Base-by-base conservation (phyloP, 2,888 invertebrate species). In the Serrognathus titanus region DNA sequence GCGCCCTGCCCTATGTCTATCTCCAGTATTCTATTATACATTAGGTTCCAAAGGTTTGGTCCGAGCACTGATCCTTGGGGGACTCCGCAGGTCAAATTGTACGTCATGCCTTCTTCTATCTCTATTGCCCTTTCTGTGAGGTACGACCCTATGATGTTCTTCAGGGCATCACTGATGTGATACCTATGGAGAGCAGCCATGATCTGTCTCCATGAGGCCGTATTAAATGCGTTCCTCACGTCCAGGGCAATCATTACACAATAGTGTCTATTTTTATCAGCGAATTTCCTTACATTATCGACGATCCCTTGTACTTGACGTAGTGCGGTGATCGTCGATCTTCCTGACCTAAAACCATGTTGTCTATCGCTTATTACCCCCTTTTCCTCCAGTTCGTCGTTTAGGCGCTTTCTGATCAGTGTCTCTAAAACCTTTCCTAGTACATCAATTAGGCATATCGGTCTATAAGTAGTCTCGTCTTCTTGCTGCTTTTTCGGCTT, bases 371-470 rank as follows among this genome's bases (percentile, higher is more conserved):
- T 48, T 7, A 63, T 45, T 3, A 47, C 52, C 2, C 57, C 54
- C 16, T 48, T 48, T 12, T 24, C 50, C 13, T 59, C 57, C 2
- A 69, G 48, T 16, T 61, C 60, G 35, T 51, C 46, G 10, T 57
- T 48, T 37, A 69, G 53, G 51, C 69, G 60, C 1, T 49, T 49
- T 52, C 52, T 53, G 8, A 71, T 55, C 20, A 71, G 16, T 13
- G 59, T 60, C 58, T 71, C 70, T 5, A 61, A 58, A 1, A 69
- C 48, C 56, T 69, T 70, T 3, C 65, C 65, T 10, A 63, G 20
- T 7, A 61, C 57, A 57, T 64, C 55, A 3, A 69, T 56, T 24
- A 70, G 48, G 49, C 69, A 68, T 20, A 70, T 58, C 11, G 67
- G 65, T 39, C 68, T 60, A 51, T 55, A 59, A 2, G 52, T 51